Evolutionary conservation across 2,888 invertebrate genomes (phyloP).

Genomic region (Hedya salicella): DNA sequence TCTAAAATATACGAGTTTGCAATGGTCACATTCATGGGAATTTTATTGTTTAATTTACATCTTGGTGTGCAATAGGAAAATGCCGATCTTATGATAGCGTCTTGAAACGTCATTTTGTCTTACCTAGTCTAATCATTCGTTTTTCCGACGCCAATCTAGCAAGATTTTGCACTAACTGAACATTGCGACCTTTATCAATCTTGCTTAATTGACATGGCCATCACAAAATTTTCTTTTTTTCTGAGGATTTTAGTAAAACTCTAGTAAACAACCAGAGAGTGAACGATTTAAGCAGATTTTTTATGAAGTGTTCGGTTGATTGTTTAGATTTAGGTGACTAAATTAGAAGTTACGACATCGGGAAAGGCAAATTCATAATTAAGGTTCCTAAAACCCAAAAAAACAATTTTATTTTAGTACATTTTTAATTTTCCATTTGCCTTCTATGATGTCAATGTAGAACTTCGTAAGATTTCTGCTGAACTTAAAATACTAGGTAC

Average conservation of each 20-base stretch:
- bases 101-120: slow-evolving; percentile 56
- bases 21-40: slow-evolving; percentile 13
- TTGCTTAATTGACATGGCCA: slow-evolving; percentile 25
- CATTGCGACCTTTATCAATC: not conserved
- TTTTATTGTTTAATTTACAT: slow-evolving; percentile 21
- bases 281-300: slow-evolving; percentile 6
- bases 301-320: not conserved
- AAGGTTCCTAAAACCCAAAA: not conserved
- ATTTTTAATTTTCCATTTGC: not conserved
- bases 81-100: slow-evolving; percentile 51
- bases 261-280: slow-evolving; percentile 3
- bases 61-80: slow-evolving; percentile 17
- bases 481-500: slow-evolving; percentile 3
- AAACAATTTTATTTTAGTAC: too few relatives aligned
- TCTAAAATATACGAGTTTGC: not conserved
- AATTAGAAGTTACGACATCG: slow-evolving; percentile 16
- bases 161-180: slow-evolving; percentile 8
- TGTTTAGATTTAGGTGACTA: slow-evolving; percentile 9
- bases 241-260: not conserved
- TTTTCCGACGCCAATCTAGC: slow-evolving; percentile 25
- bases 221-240: not conserved
- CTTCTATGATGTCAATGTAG: slow-evolving; percentile 23
- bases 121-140: slow-evolving; percentile 20
- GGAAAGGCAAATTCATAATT: slow-evolving; percentile 2
- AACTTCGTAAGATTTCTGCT: slow-evolving; percentile 20